phyloP scores from a whole-genome alignment of 2,888 invertebrate species.

The Polylopha cassiicola region DNA sequence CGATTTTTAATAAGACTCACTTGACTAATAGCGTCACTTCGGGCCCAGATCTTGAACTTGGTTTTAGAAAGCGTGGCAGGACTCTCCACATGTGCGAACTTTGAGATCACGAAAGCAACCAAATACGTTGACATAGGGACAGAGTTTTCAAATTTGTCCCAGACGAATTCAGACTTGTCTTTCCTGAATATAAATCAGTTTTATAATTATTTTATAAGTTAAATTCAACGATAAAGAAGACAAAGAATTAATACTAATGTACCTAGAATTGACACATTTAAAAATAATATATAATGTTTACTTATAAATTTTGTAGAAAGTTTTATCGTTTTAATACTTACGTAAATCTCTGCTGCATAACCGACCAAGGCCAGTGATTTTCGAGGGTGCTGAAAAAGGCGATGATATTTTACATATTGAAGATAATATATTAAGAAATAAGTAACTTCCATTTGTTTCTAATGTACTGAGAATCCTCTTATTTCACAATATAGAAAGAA shows the following conservation, averaged over 20 bases:
- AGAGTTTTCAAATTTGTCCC: constrained; percentile 84
- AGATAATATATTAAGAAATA: no score
- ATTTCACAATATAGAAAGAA: no score
- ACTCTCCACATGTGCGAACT: constrained; percentile 79
- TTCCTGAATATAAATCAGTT: constrained; percentile 53
- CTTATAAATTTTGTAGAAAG: no score
- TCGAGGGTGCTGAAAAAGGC: constrained; percentile 53
- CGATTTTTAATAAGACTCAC: constrained; percentile 50
- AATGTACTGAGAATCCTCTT: no score
- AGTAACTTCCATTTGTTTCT: no score
- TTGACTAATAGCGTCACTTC: constrained; percentile 85
- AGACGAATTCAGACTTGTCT: constrained; percentile 77
- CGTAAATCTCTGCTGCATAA: constrained; percentile 31
- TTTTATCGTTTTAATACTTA: constrained; percentile 23
- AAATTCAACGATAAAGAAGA: no score
- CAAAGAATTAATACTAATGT: no score
- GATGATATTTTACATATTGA: no score
- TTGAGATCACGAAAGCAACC: constrained; percentile 88
- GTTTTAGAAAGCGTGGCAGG: constrained; percentile 53
- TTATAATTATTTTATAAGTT: background rate
- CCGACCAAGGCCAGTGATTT: constrained; percentile 47
- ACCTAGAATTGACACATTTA: no score
- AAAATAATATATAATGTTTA: no score
- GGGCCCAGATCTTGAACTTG: constrained; percentile 84
- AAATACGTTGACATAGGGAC: constrained; percentile 96